phyloP scores from a whole-genome alignment of 2,113 vertebrate species.

The Pogonocichla stellata region DNA sequence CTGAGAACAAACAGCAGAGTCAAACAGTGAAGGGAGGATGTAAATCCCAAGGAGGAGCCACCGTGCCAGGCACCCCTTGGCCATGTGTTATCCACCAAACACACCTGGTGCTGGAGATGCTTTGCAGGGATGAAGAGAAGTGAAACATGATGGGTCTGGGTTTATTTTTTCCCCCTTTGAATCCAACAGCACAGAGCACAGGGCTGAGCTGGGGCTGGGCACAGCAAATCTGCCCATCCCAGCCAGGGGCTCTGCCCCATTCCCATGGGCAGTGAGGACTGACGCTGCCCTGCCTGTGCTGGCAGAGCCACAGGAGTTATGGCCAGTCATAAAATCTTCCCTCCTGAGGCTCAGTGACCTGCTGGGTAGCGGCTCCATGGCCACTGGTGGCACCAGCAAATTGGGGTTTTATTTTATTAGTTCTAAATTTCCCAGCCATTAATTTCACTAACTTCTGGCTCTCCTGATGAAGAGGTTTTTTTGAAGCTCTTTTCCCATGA shows the following conservation, averaged over 20 bases:
- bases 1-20: neutral
- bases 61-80: neutral
- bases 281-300: neutral
- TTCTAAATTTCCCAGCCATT: constrained; percentile 28
- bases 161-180: neutral
- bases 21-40: neutral
- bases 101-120: neutral
- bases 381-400: neutral
- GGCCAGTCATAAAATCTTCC: neutral
- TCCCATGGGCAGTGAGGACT: neutral
- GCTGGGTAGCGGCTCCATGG: neutral
- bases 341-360: neutral
- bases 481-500: neutral
- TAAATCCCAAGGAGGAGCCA: neutral
- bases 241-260: neutral
- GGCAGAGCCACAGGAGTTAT: neutral
- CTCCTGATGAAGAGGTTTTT: neutral
- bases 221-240: neutral
- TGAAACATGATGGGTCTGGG: neutral
- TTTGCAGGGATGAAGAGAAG: neutral
- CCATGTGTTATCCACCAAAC: neutral
- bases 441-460: neutral
- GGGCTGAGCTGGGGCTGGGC: neutral
- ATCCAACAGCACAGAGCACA: neutral
- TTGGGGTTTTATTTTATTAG: constrained; percentile 2